These are phyloP conservation scores for Muscidifurax raptorellus DNA, from an alignment of 1,140 invertebrate species.

Conservation along the genomic window DNA sequence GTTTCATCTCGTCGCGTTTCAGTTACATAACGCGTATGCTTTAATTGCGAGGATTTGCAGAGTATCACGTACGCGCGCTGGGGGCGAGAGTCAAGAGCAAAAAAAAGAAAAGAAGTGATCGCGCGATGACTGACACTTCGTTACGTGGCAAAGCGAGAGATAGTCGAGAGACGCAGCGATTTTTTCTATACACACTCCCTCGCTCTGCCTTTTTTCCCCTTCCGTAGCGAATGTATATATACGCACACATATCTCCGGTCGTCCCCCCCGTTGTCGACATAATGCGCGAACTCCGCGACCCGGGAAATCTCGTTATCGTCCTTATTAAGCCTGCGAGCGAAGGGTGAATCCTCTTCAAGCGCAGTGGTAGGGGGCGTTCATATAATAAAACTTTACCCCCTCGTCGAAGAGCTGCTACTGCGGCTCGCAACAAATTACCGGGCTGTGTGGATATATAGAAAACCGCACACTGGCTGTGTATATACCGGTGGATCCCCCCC, in stretches of 20 bases:
- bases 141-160: slow-evolving; percentile 27
- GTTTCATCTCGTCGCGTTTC: neutral
- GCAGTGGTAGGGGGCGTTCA: neutral
- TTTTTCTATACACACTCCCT: slow-evolving; percentile 11
- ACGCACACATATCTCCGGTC: neutral
- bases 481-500: neutral
- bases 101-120: slow-evolving; percentile 27
- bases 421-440: slow-evolving; percentile 46
- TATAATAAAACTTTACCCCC: slow-evolving; percentile 46
- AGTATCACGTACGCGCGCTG: neutral
- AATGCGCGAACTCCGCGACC: slow-evolving; percentile 49
- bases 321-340: slow-evolving; percentile 57
- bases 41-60: neutral
- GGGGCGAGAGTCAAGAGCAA: neutral
- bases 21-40: neutral
- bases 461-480: slow-evolving; percentile 20
- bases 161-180: neutral
- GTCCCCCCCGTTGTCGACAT: slow-evolving; percentile 28
- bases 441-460: slow-evolving; percentile 9
- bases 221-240: neutral
- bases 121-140: slow-evolving; percentile 35
- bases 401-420: slow-evolving; percentile 9
- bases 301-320: slow-evolving; percentile 62
- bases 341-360: slow-evolving; percentile 56
- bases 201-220: neutral